These are phyloP conservation scores for Arctocebus calabarensis DNA, from an alignment of 2,797 vertebrate species.

Conservation along the genomic window DNA sequence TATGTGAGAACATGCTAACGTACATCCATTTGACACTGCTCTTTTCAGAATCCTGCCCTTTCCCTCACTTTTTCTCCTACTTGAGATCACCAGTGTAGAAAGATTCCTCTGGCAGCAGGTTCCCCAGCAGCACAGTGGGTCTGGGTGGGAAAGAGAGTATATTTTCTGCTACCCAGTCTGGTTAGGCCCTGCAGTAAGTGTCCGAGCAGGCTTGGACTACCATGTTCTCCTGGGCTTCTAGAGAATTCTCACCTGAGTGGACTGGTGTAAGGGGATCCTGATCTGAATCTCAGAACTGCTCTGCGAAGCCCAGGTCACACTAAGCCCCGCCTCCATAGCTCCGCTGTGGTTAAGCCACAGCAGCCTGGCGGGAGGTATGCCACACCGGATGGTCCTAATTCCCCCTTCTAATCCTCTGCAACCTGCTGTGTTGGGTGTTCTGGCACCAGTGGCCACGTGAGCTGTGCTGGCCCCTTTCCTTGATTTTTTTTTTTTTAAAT, in stretches of 20 bases:
- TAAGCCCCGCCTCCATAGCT: not conserved
- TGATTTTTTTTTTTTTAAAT: slow-evolving; percentile 71
- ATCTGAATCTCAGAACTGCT: not conserved
- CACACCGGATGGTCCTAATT: slow-evolving; percentile 12
- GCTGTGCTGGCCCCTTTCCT: slow-evolving; percentile 72
- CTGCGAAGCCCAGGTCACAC: not conserved
- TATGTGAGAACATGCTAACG: not conserved
- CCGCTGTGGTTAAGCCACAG: rapidly evolving
- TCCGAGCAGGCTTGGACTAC: not conserved
- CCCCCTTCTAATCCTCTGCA: slow-evolving; percentile 52
- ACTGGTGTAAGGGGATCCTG: not conserved
- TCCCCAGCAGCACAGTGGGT: not conserved
- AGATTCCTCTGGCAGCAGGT: not conserved
- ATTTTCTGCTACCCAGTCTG: not conserved
- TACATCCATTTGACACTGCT: not conserved
- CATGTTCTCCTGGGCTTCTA: not conserved
- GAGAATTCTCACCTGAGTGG: not conserved
- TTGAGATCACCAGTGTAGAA: not conserved
- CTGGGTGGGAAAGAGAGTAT: not conserved
- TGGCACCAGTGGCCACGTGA: slow-evolving; percentile 42
- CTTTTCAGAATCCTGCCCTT: slow-evolving; percentile 13
- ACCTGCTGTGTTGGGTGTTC: slow-evolving; percentile 63
- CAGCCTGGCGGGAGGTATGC: not conserved
- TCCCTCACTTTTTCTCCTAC: not conserved
- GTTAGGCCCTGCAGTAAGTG: not conserved